phyloP scores from a whole-genome alignment of 2,888 invertebrate species.

The Thelaira solivaga region DNA sequence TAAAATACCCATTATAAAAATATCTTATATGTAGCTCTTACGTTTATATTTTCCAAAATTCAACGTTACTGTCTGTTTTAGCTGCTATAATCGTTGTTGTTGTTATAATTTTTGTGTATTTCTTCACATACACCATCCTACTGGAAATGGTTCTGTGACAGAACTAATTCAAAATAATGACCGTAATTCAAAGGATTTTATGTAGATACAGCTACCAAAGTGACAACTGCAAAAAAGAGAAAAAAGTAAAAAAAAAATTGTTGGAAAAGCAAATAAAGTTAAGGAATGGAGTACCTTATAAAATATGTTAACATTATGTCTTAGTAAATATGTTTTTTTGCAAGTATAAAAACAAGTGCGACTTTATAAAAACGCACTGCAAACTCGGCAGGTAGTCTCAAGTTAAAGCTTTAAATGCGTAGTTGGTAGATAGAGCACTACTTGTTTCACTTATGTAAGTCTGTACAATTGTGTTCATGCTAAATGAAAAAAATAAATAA shows the following conservation, averaged over 20 bases:
- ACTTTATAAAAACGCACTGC: constrained; percentile 49
- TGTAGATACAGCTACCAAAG: constrained; percentile 48
- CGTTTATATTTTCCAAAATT: too few relatives aligned
- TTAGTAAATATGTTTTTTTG: background rate
- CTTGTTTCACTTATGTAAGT: background rate
- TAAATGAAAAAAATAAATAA: constrained; percentile 30
- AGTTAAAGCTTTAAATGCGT: constrained; percentile 49
- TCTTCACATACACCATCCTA: background rate
- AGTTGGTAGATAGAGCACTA: background rate
- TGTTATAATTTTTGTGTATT: background rate
- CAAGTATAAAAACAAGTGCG: background rate
- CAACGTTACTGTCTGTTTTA: constrained; percentile 9
- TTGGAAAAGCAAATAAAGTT: constrained; percentile 44
- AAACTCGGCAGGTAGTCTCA: constrained; percentile 57
- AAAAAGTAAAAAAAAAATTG: constrained; percentile 17
- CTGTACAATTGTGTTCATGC: background rate
- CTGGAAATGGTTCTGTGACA: constrained; percentile 20
- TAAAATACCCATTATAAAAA: too few relatives aligned
- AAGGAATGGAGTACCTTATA: constrained; percentile 53
- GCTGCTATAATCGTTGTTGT: background rate
- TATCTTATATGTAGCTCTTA: too few relatives aligned
- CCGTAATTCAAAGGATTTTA: constrained; percentile 61
- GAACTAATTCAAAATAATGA: constrained; percentile 61
- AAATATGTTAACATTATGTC: constrained; percentile 51
- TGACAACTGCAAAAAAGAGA: constrained; percentile 35